Conservation (phyloP, 2,888 invertebrate genomes). For the Trachelus iudaicus region DNA sequence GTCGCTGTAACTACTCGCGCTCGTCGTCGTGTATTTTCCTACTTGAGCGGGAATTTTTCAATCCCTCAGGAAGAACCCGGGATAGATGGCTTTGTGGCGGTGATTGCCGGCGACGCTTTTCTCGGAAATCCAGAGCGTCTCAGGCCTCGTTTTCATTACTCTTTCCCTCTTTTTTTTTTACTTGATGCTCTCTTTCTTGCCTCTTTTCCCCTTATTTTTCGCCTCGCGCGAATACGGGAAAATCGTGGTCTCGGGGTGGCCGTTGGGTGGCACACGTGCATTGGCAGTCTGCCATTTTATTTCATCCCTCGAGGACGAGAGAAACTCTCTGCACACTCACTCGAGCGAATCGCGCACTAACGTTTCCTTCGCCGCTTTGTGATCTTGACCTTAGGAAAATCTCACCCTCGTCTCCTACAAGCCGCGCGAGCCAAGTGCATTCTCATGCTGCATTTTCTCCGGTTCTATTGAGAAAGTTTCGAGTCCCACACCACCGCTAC, state of each 20-base stretch:
- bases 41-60: neutral
- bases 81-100: slow-evolving; percentile 10
- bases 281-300: slow-evolving; percentile 52
- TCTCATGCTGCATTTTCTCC: neutral
- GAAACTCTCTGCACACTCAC: neutral
- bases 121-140: slow-evolving; percentile 18
- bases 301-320: slow-evolving; percentile 24
- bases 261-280: slow-evolving; percentile 39
- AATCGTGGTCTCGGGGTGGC: slow-evolving; percentile 36
- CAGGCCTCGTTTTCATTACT: slow-evolving; percentile 12
- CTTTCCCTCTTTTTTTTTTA: slow-evolving; percentile 4
- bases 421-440: neutral
- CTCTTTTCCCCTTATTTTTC: neutral
- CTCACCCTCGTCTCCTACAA: neutral
- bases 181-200: neutral
- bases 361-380: neutral
- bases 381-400: neutral
- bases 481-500: neutral
- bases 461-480: neutral
- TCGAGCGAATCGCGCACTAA: neutral
- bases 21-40: neutral
- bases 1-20: neutral
- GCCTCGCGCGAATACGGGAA: slow-evolving; percentile 27
- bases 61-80: neutral
- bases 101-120: slow-evolving; percentile 21